Conservation (phyloP, 2,797 vertebrate species). For the Triplophysa bombifrons region DNA sequence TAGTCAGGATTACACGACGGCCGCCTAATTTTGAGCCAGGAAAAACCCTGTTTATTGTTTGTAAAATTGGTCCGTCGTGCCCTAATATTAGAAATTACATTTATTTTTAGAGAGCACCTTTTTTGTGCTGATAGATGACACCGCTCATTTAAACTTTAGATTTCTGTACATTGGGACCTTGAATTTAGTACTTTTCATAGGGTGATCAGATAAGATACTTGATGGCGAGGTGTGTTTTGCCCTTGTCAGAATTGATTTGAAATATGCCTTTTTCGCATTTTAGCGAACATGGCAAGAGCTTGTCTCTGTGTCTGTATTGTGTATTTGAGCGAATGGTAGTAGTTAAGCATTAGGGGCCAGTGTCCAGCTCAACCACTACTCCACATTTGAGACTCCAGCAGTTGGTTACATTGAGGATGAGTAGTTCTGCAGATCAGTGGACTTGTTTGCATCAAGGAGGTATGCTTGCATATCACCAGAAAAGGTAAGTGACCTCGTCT, state of each 20-base stretch:
- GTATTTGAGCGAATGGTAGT: slow-evolving; percentile 65
- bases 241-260: neutral
- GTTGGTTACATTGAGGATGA: slow-evolving; percentile 99
- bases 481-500: slow-evolving; percentile 92
- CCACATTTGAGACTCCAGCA: slow-evolving; percentile 94
- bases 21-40: no score
- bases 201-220: neutral
- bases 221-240: slow-evolving; percentile 6
- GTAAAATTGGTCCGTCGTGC: no score
- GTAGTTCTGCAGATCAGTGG: slow-evolving; percentile 99
- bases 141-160: neutral
- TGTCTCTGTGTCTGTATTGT: slow-evolving; percentile 62
- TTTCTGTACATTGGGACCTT: neutral
- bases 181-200: neutral
- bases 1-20: no score
- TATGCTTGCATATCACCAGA: slow-evolving; percentile 94
- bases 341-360: slow-evolving; percentile 74
- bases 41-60: no score
- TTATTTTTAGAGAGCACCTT: no score
- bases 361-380: slow-evolving; percentile 76
- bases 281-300: slow-evolving; percentile 57
- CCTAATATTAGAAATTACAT: no score
- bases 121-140: no score
- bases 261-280: slow-evolving; percentile 48
- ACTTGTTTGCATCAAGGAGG: slow-evolving; percentile 98